Base-by-base conservation (phyloP, 2,113 vertebrate species). In the Cheilinus undulatus region DNA sequence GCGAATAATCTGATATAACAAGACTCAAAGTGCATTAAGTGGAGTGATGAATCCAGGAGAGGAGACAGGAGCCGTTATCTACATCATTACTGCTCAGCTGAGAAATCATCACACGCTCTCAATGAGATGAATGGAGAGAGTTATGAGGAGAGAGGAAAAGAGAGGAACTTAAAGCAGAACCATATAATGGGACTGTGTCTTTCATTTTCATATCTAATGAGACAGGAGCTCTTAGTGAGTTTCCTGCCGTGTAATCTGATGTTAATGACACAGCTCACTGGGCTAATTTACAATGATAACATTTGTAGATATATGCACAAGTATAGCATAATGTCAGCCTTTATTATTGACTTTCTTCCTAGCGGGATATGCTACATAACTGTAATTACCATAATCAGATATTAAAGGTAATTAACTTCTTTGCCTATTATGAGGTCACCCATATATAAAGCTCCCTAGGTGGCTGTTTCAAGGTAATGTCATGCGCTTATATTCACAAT, bases 1-100 rank as follows among this genome's bases (percentile, higher is more conserved):
- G 14, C 12, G 34, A 36, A 71, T 88, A 79, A 85, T 82, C 82
- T 66, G 57, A 69, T 40, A 50, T 64, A 76, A 73, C 66, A 69
- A 82, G 62, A 69, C 69, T 68, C 36, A 30, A 34, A 73, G 60
- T 20, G 13, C 70, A 73, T 84, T 80, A 76, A 68, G 13, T 11
- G 20, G 51, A 69, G 73, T 7, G 2, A 87, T 80, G 64, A 69
- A 53, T 78, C 64, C 50, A 22, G 28, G 60, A 66, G 46, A 67
- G 20, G 45, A 68, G 68, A 74, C 60, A n/a, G 54, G 32, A 10
- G 71, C 50, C 14, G 28, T 81, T 76, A 83, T 78, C 73, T 73
- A 60, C 48, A 30, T 78, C 52, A 54, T 56, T 83, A 83, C 53
- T 53, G 65, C 73, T 74, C 78, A 75, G 59, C 69, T 51, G 78